phyloP scores from a whole-genome alignment of 2,797 vertebrate genomes.

The Diplodus puntazzo region DNA sequence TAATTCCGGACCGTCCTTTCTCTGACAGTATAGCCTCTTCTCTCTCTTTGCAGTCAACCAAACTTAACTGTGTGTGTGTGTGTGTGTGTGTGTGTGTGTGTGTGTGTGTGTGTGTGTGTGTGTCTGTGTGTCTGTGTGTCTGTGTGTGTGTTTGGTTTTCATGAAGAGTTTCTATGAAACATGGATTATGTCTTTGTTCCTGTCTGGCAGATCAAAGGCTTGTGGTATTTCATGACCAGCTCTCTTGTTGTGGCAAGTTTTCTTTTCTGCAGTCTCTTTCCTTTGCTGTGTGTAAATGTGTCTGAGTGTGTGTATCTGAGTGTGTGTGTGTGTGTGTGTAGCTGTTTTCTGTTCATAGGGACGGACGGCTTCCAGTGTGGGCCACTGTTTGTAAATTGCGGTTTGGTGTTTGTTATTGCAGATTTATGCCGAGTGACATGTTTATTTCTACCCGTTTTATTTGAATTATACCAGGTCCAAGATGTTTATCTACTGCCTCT shows the following conservation, averaged over 20 bases:
- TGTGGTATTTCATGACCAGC: conserved; percentile 38
- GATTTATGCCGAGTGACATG: conserved; percentile 62
- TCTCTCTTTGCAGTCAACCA: conserved; percentile 44
- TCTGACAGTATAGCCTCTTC: conserved; percentile 64
- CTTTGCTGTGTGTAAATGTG: conserved; percentile 20
- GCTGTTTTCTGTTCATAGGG: conserved; percentile 14
- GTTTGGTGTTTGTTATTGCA: conserved; percentile 63
- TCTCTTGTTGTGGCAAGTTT: conserved; percentile 56
- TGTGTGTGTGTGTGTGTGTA: conserved; percentile 9
- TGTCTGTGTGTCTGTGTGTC: conserved; percentile 16
- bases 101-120: conserved; percentile 35
- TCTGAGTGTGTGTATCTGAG: background rate
- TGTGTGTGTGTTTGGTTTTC: conserved; percentile 46
- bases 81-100: conserved; percentile 28
- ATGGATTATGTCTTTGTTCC: conserved; percentile 68
- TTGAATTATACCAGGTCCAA: conserved; percentile 44
- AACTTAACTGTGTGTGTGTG: conserved; percentile 15
- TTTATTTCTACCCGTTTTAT: conserved; percentile 59
- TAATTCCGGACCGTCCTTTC: conserved; percentile 56
- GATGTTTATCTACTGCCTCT: conserved; percentile 57
- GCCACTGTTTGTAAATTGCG: conserved; percentile 70
- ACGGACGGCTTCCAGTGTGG: conserved; percentile 19
- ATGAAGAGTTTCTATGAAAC: conserved; percentile 58
- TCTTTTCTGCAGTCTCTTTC: conserved; percentile 46
- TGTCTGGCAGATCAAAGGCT: conserved; percentile 60